Evolutionary conservation across 1,140 invertebrate genomes (phyloP), one percentile per base, ranked within the genome.

Genomic region (Spodoptera frugiperda): DNA sequence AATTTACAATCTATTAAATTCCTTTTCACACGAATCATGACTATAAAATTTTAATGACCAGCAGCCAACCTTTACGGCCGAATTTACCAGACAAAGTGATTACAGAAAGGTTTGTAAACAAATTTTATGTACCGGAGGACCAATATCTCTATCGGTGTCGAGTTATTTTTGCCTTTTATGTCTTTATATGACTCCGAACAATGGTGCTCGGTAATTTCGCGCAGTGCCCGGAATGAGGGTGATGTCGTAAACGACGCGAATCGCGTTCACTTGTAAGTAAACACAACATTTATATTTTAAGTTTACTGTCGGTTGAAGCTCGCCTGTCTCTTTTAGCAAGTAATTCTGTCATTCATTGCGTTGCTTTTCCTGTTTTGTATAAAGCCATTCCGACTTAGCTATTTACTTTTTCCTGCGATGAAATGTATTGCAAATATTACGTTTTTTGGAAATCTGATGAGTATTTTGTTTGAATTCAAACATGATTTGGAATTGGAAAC

Each of bases 131-230:
- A 51, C 55, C 46, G 33, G 19, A 44, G 59, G 59, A 61, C 71
- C 55, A 73, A 73, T 73, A 73, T 73, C 71, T 61, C 54, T 61
- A 72, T 72, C 39, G 54, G 70, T 59, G 70, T 59, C 12, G 53
- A 48, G 70, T 59, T 73, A 73, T 73, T 73, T 71, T 73, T 57
- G 70, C 70, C 44, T 73, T 73, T 73, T 73, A 73, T 61, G 55
- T 25, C 70, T 72, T 59, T 72, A 72, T 72, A 72, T 44, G 70
- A 19, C 54, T 57, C 54, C 19, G 48, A 75, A 75, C 72, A 75
- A 75, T 75, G 72, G 59, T 65, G 49, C 57, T 39, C 46, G 48
- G 59, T 75, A 75, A 75, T 75, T 65, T 63, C 48, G 59, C 25
- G 49, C 57, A 65, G 39, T 71, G 68, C 68, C 67, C 54, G 54